Percentiles rank a stretch among this genome's conserved stretches.
These are phyloP conservation scores for Coboldia fuscipes DNA, from an alignment of 1,140 invertebrate species.

Conservation along the genomic window DNA sequence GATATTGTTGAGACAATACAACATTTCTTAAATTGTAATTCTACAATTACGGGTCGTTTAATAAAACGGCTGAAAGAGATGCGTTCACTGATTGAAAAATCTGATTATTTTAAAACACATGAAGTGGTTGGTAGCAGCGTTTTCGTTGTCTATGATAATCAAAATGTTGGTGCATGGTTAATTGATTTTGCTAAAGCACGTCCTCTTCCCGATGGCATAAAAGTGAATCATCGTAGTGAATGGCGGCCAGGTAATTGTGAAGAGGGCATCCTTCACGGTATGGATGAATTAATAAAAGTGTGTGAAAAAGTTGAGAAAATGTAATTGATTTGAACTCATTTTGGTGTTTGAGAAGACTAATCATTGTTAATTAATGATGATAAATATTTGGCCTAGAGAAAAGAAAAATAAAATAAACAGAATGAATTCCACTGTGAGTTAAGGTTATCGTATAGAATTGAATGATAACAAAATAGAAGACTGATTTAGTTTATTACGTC, in stretches of 20 bases:
- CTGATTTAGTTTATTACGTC: no score
- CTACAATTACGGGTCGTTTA: constrained; percentile 42
- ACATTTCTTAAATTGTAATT: constrained; percentile 47
- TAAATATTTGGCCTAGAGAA: no score
- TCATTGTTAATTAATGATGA: no score
- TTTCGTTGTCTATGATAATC: constrained; percentile 79
- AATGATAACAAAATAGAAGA: no score
- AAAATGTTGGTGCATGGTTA: constrained; percentile 74
- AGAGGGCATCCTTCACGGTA: constrained; percentile 77
- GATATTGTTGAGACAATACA: constrained; percentile 62
- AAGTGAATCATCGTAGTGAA: constrained; percentile 46
- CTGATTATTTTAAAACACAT: constrained; percentile 69
- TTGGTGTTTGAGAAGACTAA: no score
- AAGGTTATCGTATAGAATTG: no score
- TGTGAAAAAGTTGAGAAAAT: no score
- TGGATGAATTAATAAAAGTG: constrained; percentile 57
- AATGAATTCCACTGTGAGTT: no score
- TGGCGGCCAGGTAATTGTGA: constrained; percentile 88
- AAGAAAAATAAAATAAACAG: no score
- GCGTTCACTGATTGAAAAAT: constrained; percentile 55
- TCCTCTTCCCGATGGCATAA: constrained; percentile 41
- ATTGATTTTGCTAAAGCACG: constrained; percentile 92
- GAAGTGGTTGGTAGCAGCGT: constrained; percentile 91
- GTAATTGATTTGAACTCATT: no score
- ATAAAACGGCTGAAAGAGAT: constrained; percentile 55